These are phyloP conservation scores for Chrysina gloriosa DNA, from an alignment of 2,888 invertebrate genomes.

Conservation along the genomic window DNA sequence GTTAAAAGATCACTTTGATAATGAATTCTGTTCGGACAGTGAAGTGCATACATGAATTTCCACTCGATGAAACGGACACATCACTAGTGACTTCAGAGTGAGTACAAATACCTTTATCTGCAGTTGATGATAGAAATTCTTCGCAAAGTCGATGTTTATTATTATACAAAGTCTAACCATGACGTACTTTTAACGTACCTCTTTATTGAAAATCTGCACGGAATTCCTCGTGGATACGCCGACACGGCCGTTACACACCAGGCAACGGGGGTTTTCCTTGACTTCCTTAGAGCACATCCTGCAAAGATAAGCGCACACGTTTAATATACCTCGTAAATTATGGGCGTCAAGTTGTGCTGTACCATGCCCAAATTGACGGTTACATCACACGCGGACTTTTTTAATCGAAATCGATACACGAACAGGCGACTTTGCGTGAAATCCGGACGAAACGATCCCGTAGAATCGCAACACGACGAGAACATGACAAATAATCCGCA, in stretches of 20 bases:
- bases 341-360: conserved; percentile 4
- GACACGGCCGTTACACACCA: conserved; percentile 72
- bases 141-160: too few species aligned
- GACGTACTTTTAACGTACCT: too few species aligned
- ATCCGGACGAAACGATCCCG: background rate
- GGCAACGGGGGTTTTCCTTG: conserved; percentile 65
- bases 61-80: too few species aligned
- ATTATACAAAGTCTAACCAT: too few species aligned
- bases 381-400: conserved; percentile 36
- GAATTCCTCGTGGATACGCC: conserved; percentile 68
- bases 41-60: too few species aligned
- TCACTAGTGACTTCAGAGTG: too few species aligned
- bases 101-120: too few species aligned
- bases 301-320: conserved; percentile 47
- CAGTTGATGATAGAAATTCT: too few species aligned
- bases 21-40: too few species aligned
- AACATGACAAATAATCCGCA: conserved; percentile 31
- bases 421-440: too few species aligned
- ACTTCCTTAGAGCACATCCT: conserved; percentile 56
- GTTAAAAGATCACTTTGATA: too few species aligned
- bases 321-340: too few species aligned
- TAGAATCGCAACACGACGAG: conserved; percentile 26
- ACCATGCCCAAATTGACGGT: conserved; percentile 30
- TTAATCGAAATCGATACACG: conserved; percentile 19
- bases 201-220: conserved; percentile 67